Base-by-base conservation (phyloP, 1,140 invertebrate genomes). In the Bradynema listronoti region DNA sequence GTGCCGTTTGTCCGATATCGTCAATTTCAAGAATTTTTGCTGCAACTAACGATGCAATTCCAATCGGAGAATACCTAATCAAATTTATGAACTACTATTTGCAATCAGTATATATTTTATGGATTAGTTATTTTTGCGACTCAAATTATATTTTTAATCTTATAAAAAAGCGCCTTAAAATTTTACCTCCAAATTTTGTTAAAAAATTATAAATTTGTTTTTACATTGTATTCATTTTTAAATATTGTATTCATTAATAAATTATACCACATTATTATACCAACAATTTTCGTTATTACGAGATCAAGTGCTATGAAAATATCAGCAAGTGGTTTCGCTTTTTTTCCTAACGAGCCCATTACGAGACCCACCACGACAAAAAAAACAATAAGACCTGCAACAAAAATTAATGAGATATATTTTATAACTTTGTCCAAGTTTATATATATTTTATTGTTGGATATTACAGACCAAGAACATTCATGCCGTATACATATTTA, bases 11-110 rank as follows among this genome's bases (percentile, higher is more conserved):
- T 0, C 81, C 82, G 61, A 93, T 86, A 59, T 88, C 86, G 4
- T 86, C 83, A 74, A 91, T 90, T 72, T 88, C 88, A 69, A 94
- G 81, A 47, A 94, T 86, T 78, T 94, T 91, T n/a, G 86, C 86
- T 3, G 87, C 85, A 45, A 94, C 88, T 43, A 95, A 81, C 79
- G 91, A 94, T 41, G 87, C 85, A 4, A 95, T 90, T 63, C 91
- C 91, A 25, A 93, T 79, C 0, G 91, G 91, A 22, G 90, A 92
- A 56, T 91, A 81, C 88, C 90, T 92, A 78, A 49, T 58, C n/a
- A n/a, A n/a, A n/a, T n/a, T n/a, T n/a, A n/a, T n/a, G n/a, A n/a
- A n/a, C n/a, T n/a, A n/a, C n/a, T n/a, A n/a, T n/a, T n/a, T n/a
- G n/a, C n/a, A 14, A 75, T 54, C 14, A 58, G 30, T 7, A 7